Evolutionary conservation across 2,113 vertebrate species (phyloP), one percentile per base, ranked within the genome.

Genomic region (Tachycineta bicolor): DNA sequence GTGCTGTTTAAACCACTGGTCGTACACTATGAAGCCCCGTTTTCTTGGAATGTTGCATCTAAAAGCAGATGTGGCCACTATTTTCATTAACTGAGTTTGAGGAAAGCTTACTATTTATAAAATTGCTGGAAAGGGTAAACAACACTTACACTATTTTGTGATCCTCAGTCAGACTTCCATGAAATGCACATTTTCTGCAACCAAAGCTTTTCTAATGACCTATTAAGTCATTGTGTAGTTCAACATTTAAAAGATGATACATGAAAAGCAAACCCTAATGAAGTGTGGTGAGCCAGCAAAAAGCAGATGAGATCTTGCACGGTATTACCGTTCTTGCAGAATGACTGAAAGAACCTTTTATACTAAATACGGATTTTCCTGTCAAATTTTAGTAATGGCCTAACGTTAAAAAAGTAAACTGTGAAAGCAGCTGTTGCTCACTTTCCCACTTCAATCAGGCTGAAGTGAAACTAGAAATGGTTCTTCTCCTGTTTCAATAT

Each of bases 311-410:
- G 65, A 87, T 89, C 91, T 39, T 5, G 3, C 56, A 76, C 7
- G 2, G 53, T 43, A 34, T 74, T 90, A 41, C 31, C 0, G 1
- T 33, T 60, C 80, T 78, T 91, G 74, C 65, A 65, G 77, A 82
- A 79, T 82, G 58, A 49, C 34, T 91, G 70, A 87, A 95, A 92
- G 64, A 93, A 79, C 28, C 59, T 83, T 94, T 88, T 94, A 76
- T 80, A 37, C 65, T 28, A 9, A n/a, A 65, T 88, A 79, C 34
- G 75, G 43, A 56, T 89, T 91, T 87, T 65, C 41, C 58, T 64
- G 62, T 76, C 73, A 58, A 63, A 55, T n/a, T 71, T 59, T 11
- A 73, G n/a, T 49, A 76, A 41, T 20, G 49, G 62, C 20, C 65
- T 87, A n/a, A 46, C 64, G 28, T 71, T 62, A 52, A 68, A 84